Evolutionary conservation across 2,797 vertebrate species (phyloP).

Genomic region (Chromobotia macracanthus): DNA sequence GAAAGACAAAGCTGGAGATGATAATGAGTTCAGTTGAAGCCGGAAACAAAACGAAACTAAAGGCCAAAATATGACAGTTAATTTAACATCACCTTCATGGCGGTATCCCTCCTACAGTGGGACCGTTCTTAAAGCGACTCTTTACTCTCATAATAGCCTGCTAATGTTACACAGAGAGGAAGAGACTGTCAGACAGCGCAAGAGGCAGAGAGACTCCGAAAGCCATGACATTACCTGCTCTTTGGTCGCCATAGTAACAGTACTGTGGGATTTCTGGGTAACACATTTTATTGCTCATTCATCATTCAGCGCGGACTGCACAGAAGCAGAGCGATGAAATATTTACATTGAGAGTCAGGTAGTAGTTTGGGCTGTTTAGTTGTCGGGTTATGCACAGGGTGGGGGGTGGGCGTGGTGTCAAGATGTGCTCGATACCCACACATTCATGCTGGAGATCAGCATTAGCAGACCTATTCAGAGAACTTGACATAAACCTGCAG

Average conservation of each 20-base stretch:
- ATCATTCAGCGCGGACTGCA: constrained; percentile 32
- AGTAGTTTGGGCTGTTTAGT: constrained; percentile 25
- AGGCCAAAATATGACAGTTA: constrained; percentile 70
- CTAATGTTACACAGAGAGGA: constrained; percentile 25
- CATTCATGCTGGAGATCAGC: neutral
- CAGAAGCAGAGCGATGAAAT: constrained; percentile 23
- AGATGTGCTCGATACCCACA: neutral
- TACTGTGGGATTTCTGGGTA: constrained; percentile 34
- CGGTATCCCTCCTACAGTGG: neutral
- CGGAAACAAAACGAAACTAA: constrained; percentile 61
- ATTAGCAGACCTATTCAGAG: neutral
- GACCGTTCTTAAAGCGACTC: neutral
- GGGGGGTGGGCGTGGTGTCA: no score
- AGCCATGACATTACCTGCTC: constrained; percentile 19
- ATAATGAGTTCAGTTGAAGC: constrained; percentile 83
- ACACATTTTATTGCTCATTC: constrained; percentile 45
- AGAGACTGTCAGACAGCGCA: constrained; percentile 8
- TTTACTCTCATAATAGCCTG: constrained; percentile 35
- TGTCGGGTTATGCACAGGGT: neutral
- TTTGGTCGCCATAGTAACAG: constrained; percentile 37
- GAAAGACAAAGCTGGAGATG: constrained; percentile 78
- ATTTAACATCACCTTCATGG: constrained; percentile 72
- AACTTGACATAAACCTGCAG: neutral
- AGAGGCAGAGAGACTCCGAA: neutral
- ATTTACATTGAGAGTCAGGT: constrained; percentile 35